Percentiles rank a stretch among this genome's conserved stretches.
Evolutionary conservation across 1,140 invertebrate species (phyloP).

Genomic region (Zaprionus taronus): DNA sequence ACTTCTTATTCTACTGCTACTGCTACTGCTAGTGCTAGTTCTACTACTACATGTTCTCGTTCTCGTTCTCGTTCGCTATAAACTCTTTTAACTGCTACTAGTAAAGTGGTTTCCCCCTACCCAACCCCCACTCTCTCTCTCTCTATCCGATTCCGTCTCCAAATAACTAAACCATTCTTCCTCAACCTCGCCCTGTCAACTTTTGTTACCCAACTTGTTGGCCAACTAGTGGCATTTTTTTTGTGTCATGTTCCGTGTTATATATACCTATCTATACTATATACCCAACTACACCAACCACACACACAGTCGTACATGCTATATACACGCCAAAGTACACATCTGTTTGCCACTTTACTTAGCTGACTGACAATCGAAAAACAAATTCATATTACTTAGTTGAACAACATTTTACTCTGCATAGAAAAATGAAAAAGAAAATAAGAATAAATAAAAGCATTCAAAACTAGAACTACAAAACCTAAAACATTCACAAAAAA

Average conservation of each 20-base stretch:
- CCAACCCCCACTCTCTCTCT: neutral
- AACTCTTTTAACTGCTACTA: constrained; percentile 32
- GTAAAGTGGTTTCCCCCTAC: constrained; percentile 1
- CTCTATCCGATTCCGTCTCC: neutral
- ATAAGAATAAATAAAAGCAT: neutral
- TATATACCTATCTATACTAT: constrained; percentile 7
- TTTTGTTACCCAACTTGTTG: constrained; percentile 34
- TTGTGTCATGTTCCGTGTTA: constrained; percentile 34
- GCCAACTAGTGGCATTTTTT: constrained; percentile 44
- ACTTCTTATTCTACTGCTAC: constrained; percentile 10
- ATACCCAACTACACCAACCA: neutral
- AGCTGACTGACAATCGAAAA: constrained; percentile 19
- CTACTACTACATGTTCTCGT: constrained; percentile 20
- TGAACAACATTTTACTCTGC: constrained; percentile 8
- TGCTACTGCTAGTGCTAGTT: constrained; percentile 26
- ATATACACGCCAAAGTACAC: neutral
- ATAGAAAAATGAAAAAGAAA: neutral
- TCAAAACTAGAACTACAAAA: constrained; percentile 10
- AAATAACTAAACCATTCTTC: constrained; percentile 1
- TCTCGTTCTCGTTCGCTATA: constrained; percentile 33
- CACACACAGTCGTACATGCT: neutral
- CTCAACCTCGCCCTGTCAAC: neutral
- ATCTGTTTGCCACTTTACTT: constrained; percentile 20
- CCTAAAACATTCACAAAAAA: neutral
- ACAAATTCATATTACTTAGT: constrained; percentile 14